These are phyloP conservation scores for Drosophila asahinai DNA, from an alignment of 1,140 invertebrate species.

Conservation along the genomic window DNA sequence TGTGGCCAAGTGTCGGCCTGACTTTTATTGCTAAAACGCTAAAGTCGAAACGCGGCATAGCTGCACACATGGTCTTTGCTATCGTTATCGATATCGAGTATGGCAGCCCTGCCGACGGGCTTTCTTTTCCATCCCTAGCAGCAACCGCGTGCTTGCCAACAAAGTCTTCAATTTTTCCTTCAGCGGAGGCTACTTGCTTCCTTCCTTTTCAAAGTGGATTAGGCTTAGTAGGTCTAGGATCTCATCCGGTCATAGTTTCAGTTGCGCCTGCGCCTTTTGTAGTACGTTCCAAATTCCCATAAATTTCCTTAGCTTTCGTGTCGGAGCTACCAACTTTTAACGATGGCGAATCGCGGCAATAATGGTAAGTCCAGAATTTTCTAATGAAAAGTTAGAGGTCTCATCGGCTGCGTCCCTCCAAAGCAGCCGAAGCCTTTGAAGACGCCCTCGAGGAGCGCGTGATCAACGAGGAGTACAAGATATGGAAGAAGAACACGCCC, in stretches of 20 bases:
- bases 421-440: slow-evolving; percentile 91
- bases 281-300: no score
- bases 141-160: slow-evolving; percentile 67
- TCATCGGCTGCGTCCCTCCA: slow-evolving; percentile 1
- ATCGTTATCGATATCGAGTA: slow-evolving; percentile 10
- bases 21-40: no score
- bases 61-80: not conserved
- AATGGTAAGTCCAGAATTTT: slow-evolving; percentile 65
- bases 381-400: not conserved
- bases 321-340: not conserved
- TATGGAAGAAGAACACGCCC: slow-evolving; percentile 99
- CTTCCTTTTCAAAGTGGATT: slow-evolving; percentile 4
- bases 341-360: slow-evolving; percentile 77
- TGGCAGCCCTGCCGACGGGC: not conserved
- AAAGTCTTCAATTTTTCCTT: slow-evolving; percentile 25
- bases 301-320: slow-evolving; percentile 26
- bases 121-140: slow-evolving; percentile 24
- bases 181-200: slow-evolving; percentile 28
- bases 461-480: slow-evolving; percentile 99
- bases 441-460: slow-evolving; percentile 99
- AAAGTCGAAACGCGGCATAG: not conserved
- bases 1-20: no score
- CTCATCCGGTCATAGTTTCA: no score
- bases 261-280: not conserved
- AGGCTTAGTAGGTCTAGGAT: no score